Conservation (phyloP, 1,140 invertebrate genomes). For the Cydia amplana region DNA sequence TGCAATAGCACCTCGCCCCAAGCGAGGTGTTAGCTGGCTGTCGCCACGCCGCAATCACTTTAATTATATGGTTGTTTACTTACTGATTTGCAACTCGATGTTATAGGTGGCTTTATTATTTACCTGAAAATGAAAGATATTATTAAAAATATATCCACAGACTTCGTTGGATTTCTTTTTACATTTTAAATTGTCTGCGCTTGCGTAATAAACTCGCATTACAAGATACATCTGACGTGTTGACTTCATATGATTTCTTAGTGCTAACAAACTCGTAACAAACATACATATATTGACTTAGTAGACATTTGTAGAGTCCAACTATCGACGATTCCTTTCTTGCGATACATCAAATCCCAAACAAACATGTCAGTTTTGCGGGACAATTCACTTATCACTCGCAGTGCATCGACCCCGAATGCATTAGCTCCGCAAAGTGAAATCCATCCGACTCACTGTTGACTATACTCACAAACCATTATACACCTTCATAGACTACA, state of each 20-base stretch:
- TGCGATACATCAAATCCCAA: slow-evolving; percentile 7
- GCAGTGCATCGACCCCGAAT: slow-evolving; percentile 17
- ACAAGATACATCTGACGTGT: no score
- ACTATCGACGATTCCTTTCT: neutral
- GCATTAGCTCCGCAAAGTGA: slow-evolving; percentile 28
- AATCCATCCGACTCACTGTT: slow-evolving; percentile 15
- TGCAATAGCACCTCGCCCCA: no score
- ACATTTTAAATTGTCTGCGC: no score
- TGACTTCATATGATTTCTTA: neutral
- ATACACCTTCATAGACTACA: neutral
- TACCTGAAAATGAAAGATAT: neutral
- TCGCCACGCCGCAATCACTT: no score
- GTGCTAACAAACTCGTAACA: no score
- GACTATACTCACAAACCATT: slow-evolving; percentile 15
- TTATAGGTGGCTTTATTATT: neutral
- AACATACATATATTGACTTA: no score
- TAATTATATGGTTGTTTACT: neutral
- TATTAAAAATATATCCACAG: no score
- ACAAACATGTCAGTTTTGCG: slow-evolving; percentile 16
- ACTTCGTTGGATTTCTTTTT: no score
- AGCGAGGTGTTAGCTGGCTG: no score
- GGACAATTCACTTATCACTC: slow-evolving; percentile 9
- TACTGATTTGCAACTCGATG: neutral
- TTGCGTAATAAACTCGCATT: no score
- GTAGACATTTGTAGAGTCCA: no score